Evolutionary conservation across 2,797 vertebrate genomes (phyloP).

Genomic region (Coranthus polyacanthus): DNA sequence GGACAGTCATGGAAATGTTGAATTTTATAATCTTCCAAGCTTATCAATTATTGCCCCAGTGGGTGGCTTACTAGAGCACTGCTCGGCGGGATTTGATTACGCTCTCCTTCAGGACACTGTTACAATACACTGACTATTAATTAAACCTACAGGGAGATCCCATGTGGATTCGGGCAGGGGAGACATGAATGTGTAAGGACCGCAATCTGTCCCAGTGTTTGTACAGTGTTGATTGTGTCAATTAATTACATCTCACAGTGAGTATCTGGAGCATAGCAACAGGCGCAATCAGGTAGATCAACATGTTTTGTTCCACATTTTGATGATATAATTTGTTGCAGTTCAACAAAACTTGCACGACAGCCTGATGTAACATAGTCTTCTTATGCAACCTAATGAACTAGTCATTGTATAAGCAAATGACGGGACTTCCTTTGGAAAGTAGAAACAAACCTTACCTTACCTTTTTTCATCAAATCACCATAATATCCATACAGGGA

Average conservation of each 20-base stretch:
- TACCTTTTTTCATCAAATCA: too few species aligned
- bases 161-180: slow-evolving; percentile 48
- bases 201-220: slow-evolving; percentile 48
- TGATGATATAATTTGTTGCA: slow-evolving; percentile 37
- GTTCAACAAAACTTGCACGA: slow-evolving; percentile 17
- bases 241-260: slow-evolving; percentile 67
- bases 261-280: slow-evolving; percentile 47
- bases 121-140: slow-evolving; percentile 59
- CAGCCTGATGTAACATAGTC: slow-evolving; percentile 2
- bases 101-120: slow-evolving; percentile 47
- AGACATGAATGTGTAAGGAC: slow-evolving; percentile 13
- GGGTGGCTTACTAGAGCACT: slow-evolving; percentile 36
- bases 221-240: slow-evolving; percentile 57
- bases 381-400: background rate
- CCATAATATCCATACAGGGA: too few species aligned
- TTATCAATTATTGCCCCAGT: slow-evolving; percentile 56
- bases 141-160: slow-evolving; percentile 66
- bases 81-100: slow-evolving; percentile 59
- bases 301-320: slow-evolving; percentile 46
- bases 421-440: background rate
- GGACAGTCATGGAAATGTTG: slow-evolving; percentile 3
- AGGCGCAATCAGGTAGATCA: slow-evolving; percentile 19
- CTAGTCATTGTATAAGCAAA: too few species aligned
- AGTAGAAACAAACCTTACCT: background rate
- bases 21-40: slow-evolving; percentile 49